Evolutionary conservation across 2,797 vertebrate species (phyloP).

Genomic region (Thripadectes ignobilis): DNA sequence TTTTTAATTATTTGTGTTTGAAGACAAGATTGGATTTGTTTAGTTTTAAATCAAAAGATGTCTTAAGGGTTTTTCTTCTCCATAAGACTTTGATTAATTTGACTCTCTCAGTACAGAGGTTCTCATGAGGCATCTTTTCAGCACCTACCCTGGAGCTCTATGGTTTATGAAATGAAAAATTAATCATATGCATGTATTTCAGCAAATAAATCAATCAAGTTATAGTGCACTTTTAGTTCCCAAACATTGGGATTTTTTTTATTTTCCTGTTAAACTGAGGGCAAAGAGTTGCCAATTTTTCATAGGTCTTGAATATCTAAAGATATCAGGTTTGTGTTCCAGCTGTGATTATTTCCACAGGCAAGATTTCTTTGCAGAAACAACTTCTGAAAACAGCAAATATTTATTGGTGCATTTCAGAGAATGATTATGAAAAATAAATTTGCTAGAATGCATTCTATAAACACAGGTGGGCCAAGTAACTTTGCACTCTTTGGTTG

Average conservation of each 20-base stretch:
- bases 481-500: not conserved
- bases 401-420: not conserved
- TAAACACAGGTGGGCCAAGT: not conserved
- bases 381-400: not conserved
- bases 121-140: not conserved
- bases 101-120: not conserved
- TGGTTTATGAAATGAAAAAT: constrained; percentile 2
- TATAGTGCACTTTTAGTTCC: not conserved
- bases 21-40: not conserved
- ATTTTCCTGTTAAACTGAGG: not conserved
- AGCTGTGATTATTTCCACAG: not conserved
- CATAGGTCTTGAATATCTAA: not conserved
- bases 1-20: not conserved
- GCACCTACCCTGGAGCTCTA: not conserved
- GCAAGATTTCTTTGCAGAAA: not conserved
- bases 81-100: not conserved
- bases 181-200: not conserved
- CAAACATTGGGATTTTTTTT: not conserved
- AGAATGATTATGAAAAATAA: not conserved
- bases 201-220: not conserved
- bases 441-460: not conserved
- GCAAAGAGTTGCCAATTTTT: not conserved
- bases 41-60: not conserved
- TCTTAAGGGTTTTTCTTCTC: not conserved
- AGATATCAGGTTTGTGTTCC: not conserved